Conservation (phyloP, 2,888 invertebrate species). For the Helleia helle region DNA sequence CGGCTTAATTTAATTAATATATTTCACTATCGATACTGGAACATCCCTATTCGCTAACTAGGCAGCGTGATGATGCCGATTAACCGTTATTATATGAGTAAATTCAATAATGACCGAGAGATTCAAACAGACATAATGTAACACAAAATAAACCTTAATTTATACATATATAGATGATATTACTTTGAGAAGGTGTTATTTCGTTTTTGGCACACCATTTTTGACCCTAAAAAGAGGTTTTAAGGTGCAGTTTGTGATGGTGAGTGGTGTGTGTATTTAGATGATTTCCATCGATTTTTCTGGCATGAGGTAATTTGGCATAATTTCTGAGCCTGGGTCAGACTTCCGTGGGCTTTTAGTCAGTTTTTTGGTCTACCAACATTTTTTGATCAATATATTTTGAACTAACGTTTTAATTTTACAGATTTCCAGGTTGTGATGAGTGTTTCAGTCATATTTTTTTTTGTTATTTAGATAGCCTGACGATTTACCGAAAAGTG, state of each 20-base stretch:
- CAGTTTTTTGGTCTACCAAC: background rate
- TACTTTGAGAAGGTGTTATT: constrained; percentile 14
- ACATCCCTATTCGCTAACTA: constrained; percentile 36
- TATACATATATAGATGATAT: constrained; percentile 26
- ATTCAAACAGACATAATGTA: constrained; percentile 30
- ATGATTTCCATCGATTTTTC: too few relatives aligned
- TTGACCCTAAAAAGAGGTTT: background rate
- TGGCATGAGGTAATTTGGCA: too few relatives aligned
- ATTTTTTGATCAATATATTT: too few relatives aligned
- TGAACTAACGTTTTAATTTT: too few relatives aligned
- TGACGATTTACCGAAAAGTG: too few relatives aligned
- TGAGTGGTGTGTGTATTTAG: too few relatives aligned
- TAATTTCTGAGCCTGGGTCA: too few relatives aligned
- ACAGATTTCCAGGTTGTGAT: too few relatives aligned
- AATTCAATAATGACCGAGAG: constrained; percentile 71
- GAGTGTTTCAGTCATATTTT: too few relatives aligned
- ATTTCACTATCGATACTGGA: constrained; percentile 19
- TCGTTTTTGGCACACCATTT: background rate
- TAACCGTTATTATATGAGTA: constrained; percentile 73
- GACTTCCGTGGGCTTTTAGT: background rate
- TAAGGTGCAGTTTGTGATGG: background rate
- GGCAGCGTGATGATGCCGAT: constrained; percentile 69
- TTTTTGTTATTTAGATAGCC: too few relatives aligned
- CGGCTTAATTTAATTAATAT: background rate
- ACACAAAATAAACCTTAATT: constrained; percentile 27